These are phyloP conservation scores for Patagioenas fasciata DNA, from an alignment of 2,113 vertebrate species.

Conservation along the genomic window DNA sequence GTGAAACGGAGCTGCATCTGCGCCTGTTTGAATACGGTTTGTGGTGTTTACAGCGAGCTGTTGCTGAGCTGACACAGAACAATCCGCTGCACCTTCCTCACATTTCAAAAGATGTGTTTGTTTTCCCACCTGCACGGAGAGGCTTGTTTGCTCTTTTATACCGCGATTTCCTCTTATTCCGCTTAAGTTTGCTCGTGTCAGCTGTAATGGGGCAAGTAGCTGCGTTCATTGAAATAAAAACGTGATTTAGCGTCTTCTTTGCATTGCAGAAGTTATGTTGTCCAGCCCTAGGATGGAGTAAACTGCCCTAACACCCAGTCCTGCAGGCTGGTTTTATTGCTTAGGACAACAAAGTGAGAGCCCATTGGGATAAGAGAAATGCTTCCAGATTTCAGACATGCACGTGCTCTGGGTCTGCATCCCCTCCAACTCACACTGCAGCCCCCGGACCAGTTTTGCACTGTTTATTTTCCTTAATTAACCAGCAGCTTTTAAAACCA, in stretches of 20 bases:
- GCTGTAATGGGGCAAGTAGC: background rate
- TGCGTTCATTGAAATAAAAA: no score
- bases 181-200: background rate
- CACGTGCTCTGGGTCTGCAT: background rate
- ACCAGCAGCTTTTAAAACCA: background rate
- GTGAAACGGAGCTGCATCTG: background rate
- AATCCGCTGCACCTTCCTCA: background rate
- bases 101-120: background rate
- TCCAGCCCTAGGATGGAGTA: no score
- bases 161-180: background rate
- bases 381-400: background rate
- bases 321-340: background rate
- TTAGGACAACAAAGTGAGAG: background rate
- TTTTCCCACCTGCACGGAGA: background rate
- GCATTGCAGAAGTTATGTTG: background rate
- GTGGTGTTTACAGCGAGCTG: background rate
- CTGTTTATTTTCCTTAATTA: background rate
- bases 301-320: background rate
- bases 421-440: background rate
- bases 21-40: accelerated
- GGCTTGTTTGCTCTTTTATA: background rate
- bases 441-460: background rate
- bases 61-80: background rate
- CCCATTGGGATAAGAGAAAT: background rate
- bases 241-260: accelerated